Conservation (phyloP, 2,113 vertebrate species). For the Aegotheles bennettii region DNA sequence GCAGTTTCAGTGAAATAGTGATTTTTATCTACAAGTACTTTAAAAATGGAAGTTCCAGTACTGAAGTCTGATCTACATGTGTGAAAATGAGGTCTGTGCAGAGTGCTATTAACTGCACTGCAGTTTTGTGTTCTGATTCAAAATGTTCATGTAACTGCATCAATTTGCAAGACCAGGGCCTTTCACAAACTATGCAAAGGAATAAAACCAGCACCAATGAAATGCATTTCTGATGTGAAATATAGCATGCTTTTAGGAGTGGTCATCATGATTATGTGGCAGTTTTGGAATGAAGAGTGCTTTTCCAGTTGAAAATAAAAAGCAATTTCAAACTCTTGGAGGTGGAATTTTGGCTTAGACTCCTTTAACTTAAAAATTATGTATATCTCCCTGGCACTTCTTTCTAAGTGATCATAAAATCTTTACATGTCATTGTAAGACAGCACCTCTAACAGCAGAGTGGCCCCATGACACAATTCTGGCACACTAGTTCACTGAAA, state of each 20-base stretch:
- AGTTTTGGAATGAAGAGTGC: not conserved
- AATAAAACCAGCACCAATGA: not conserved
- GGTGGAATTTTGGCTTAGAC: not conserved
- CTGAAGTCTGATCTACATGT: not conserved
- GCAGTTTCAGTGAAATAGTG: not conserved
- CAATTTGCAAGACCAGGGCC: not conserved
- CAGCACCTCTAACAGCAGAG: not conserved
- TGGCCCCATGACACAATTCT: not conserved
- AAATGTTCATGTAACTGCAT: not conserved
- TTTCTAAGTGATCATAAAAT: not conserved
- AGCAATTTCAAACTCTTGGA: not conserved
- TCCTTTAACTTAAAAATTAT: not conserved
- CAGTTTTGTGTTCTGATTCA: not conserved
- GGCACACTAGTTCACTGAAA: not conserved
- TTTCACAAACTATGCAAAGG: not conserved
- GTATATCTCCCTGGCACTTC: not conserved
- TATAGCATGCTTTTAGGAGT: not conserved
- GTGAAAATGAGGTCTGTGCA: not conserved
- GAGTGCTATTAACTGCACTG: not conserved
- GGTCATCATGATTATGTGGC: not conserved
- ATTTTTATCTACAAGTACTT: not conserved
- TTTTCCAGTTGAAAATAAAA: not conserved
- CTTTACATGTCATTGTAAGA: not conserved
- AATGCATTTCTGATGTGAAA: not conserved
- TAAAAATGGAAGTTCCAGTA: not conserved